Conservation (phyloP, 2,888 invertebrate species). For the Dryococelus australis region DNA sequence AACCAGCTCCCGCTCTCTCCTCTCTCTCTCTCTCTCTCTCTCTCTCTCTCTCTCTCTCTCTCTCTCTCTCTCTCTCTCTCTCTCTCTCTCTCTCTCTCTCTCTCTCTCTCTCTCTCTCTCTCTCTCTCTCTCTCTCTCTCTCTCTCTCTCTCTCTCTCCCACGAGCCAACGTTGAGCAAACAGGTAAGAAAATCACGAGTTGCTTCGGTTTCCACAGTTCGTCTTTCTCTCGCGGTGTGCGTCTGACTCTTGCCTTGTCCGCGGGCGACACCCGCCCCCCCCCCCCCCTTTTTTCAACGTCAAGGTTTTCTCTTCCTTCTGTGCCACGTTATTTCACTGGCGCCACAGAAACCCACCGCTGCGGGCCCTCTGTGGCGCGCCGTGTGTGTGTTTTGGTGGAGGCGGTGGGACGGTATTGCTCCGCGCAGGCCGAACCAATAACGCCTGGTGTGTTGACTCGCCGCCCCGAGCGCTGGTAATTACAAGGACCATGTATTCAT, state of each 20-base stretch:
- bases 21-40: neutral
- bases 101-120: too few species aligned
- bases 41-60: too few species aligned
- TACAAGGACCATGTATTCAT: conserved; percentile 11
- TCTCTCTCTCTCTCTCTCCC: too few species aligned
- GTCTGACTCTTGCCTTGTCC: neutral
- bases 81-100: too few species aligned
- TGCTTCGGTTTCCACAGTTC: neutral
- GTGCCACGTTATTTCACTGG: too few species aligned
- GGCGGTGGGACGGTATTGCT: neutral
- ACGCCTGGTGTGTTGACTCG: conserved; percentile 1
- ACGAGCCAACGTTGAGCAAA: too few species aligned
- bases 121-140: too few species aligned
- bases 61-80: too few species aligned
- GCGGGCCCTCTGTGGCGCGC: neutral
- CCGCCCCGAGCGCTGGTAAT: neutral
- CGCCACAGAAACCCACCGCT: neutral
- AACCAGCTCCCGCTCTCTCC: neutral
- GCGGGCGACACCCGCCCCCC: neutral
- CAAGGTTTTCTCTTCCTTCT: too few species aligned
- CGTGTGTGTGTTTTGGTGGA: neutral
- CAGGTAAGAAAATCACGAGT: too few species aligned
- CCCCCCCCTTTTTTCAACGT: too few species aligned
- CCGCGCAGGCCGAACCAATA: neutral
- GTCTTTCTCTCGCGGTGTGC: neutral